Evolutionary conservation across 2,888 invertebrate species (phyloP).

Genomic region (Phrixothrix hirtus): DNA sequence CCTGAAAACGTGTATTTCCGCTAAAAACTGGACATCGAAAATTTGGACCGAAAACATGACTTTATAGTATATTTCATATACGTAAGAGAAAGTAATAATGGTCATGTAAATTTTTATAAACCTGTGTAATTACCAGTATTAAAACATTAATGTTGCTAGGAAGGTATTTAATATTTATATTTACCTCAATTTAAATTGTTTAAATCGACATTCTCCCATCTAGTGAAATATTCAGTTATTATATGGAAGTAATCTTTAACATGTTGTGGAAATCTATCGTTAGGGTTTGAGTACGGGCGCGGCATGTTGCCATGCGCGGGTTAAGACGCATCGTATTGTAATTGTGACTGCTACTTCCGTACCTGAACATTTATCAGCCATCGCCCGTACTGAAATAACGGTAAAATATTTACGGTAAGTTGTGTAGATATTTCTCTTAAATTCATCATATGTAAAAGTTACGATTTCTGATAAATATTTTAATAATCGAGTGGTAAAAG

Average conservation of each 20-base stretch:
- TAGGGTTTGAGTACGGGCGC: conserved; percentile 42
- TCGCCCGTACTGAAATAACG: conserved; percentile 41
- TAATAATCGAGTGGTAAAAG: conserved; percentile 42
- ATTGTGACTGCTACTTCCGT: conserved; percentile 29
- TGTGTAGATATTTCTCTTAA: conserved; percentile 42
- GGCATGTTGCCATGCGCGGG: conserved; percentile 46
- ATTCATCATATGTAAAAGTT: conserved; percentile 41
- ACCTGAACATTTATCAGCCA: conserved; percentile 35
- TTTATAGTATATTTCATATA: too few relatives aligned
- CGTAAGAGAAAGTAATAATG: too few relatives aligned
- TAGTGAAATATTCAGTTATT: not conserved
- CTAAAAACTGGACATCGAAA: too few relatives aligned
- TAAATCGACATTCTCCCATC: too few relatives aligned
- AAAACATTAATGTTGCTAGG: too few relatives aligned
- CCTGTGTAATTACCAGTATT: too few relatives aligned
- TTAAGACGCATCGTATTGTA: conserved; percentile 34
- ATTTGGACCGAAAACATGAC: too few relatives aligned
- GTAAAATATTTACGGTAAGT: conserved; percentile 41
- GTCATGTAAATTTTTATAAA: too few relatives aligned
- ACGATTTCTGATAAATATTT: conserved; percentile 35
- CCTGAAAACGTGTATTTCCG: too few relatives aligned
- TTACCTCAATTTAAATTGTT: too few relatives aligned
- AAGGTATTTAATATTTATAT: too few relatives aligned
- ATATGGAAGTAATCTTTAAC: not conserved
- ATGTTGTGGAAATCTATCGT: conserved; percentile 1